These are phyloP conservation scores for Eulemur macaco DNA, from an alignment of 2,113 vertebrate genomes.

Conservation along the genomic window DNA sequence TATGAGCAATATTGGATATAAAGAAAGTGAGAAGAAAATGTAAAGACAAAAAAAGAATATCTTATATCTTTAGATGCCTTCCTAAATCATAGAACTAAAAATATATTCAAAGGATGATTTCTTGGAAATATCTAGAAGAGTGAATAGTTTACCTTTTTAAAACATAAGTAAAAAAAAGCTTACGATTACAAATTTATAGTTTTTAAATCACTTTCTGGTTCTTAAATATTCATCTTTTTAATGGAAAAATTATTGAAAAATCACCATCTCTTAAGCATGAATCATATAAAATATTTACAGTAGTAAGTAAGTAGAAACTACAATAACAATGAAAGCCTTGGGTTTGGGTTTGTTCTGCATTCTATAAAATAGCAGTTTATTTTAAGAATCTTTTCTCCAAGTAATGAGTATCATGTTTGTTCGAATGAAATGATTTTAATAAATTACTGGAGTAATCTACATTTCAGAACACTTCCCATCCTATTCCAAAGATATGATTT, in stretches of 20 bases:
- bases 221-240: neutral
- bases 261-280: neutral
- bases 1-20: neutral
- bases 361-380: neutral
- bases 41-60: neutral
- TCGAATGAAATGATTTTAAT: slow-evolving; percentile 43
- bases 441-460: neutral
- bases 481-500: neutral
- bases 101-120: neutral
- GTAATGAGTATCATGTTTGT: neutral
- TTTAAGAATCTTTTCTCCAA: slow-evolving; percentile 18
- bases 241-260: neutral
- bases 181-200: neutral
- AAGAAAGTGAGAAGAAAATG: neutral
- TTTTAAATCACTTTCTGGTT: neutral
- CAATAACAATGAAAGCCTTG: neutral
- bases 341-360: neutral
- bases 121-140: neutral
- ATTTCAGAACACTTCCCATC: slow-evolving; percentile 25
- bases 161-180: neutral
- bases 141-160: neutral
- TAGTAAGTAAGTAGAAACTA: neutral
- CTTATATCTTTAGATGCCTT: neutral
- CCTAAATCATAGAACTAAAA: neutral
- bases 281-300: slow-evolving; percentile 1